A percentile compares a stretch with the other conserved stretches of the same genome.
These are phyloP conservation scores for Zhengitettix transpicula DNA, from an alignment of 2,888 invertebrate species.

Conservation along the genomic window DNA sequence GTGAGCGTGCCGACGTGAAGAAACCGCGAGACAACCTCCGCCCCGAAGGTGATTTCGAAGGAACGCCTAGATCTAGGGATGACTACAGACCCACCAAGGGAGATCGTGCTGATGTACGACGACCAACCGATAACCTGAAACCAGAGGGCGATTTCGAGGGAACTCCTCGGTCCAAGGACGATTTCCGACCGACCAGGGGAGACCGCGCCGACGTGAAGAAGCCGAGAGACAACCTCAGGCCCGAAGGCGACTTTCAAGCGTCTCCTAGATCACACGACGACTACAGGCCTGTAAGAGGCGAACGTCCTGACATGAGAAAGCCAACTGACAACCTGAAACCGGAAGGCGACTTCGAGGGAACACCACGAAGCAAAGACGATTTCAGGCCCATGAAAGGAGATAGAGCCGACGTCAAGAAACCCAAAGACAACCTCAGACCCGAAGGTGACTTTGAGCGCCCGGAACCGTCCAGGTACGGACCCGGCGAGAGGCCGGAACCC, in stretches of 20 bases:
- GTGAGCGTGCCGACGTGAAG: conserved; percentile 15
- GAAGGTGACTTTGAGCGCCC: conserved; percentile 25
- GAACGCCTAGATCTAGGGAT: conserved; percentile 4
- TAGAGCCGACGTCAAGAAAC: conserved; percentile 14
- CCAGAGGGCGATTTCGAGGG: conserved; percentile 32
- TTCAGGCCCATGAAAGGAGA: conserved; percentile 33
- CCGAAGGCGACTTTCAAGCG: conserved; percentile 31
- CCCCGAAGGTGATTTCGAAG: conserved; percentile 27
- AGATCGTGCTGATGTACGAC: conserved; percentile 18
- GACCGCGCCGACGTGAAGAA: conserved; percentile 22
- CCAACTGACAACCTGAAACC: conserved; percentile 26
- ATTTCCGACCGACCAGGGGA: conserved; percentile 8
- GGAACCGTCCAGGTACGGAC: conserved; percentile 26
- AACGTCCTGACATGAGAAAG: conserved; percentile 16
- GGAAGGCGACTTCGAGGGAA: conserved; percentile 21
- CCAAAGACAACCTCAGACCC: conserved; percentile 30
- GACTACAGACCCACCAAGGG: conserved; percentile 15
- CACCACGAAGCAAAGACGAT: conserved; percentile 18
- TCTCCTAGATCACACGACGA: conserved; percentile 27
- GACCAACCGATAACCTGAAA: conserved; percentile 19
- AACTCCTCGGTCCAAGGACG: conserved; percentile 11
- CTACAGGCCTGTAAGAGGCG: conserved; percentile 12
- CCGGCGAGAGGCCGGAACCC: conserved; percentile 24
- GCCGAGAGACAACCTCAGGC: conserved; percentile 30
- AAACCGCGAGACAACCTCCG: conserved; percentile 28